phyloP scores from a whole-genome alignment of 2,113 vertebrate species.

The Erinaceus europaeus region DNA sequence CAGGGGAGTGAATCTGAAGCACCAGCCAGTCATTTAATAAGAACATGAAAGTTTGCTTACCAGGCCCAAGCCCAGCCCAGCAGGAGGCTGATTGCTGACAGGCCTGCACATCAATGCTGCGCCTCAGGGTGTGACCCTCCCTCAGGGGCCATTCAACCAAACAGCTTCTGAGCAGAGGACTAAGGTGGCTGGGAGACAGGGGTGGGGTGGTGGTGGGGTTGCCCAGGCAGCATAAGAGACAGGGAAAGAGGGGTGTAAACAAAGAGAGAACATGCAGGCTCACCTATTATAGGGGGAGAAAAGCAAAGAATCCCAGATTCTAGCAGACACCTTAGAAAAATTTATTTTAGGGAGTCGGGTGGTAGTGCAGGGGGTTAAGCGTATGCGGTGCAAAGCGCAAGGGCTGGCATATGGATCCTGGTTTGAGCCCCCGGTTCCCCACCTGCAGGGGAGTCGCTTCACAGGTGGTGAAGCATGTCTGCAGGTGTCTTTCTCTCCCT shows the following conservation, averaged over 20 bases:
- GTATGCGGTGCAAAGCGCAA: no score
- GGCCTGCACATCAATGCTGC: neutral
- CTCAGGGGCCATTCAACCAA: neutral
- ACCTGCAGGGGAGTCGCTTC: no score
- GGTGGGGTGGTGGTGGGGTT: no score
- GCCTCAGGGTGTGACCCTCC: neutral
- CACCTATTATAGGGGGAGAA: neutral
- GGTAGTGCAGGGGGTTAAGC: no score
- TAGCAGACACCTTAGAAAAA: neutral
- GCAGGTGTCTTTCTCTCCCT: no score
- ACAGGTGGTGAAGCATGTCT: no score
- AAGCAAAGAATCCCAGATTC: neutral
- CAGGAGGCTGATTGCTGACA: constrained; percentile 71
- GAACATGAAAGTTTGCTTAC: constrained; percentile 10
- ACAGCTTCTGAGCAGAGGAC: neutral
- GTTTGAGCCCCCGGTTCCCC: no score
- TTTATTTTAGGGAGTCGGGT: no score
- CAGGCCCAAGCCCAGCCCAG: constrained; percentile 11
- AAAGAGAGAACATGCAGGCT: no score
- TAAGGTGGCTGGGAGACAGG: fast-evolving
- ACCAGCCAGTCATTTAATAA: constrained; percentile 27
- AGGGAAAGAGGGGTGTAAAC: no score
- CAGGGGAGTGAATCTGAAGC: neutral
- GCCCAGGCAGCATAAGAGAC: no score
- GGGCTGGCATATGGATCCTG: no score